Base-by-base conservation (phyloP, 92 coral and sea anemone species). In the Porites divaricata region DNA sequence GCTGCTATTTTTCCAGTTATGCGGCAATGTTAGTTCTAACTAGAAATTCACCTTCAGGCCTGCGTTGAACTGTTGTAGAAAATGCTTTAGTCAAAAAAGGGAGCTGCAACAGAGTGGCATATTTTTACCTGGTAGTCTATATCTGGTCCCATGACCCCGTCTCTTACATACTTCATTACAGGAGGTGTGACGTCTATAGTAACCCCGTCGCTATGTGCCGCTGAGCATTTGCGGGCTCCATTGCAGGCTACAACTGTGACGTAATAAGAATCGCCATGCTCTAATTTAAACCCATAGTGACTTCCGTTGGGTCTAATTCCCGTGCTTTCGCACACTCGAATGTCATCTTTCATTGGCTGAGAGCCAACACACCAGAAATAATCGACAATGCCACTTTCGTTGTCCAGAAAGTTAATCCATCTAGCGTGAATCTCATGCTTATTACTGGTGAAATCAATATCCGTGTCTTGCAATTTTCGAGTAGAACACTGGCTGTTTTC, bases 81-180 rank as follows among this genome's bases (percentile, higher is more conserved):
- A 62, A 72, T 21, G 59, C 8, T 73, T 72, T 54, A 11, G 59
- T 9, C 13, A 11, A 54, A 54, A 2, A 11, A 54, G 14, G 16
- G 17, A 11, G 14, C 15, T 54, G 59, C 14, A 54, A 9, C 16
- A 54, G 12, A 53, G 15, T 54, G 12, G 2, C 12, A 54, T 8
- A 54, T 8, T 54, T 54, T 59, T 77, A 92, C 99, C 98, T 96
- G 99, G 57, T 74, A 94, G 81, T 96, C 98, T 85, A 96, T 96
- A 45, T 96, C 99, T 35, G 99, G 98, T 9, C 98, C 99, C 88
- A 94, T 96, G 17, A 96, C 83, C 21, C 99, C 99, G 84, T 96
- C 99, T 75, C 96, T 93, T 70, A 96, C 98, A 45, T 94, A 95
- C 21, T 85, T 81, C 93, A 96, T 86, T 1, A 81, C 84, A 56